Conservation (phyloP, 2,888 invertebrate genomes). For the Eledona agricola region DNA sequence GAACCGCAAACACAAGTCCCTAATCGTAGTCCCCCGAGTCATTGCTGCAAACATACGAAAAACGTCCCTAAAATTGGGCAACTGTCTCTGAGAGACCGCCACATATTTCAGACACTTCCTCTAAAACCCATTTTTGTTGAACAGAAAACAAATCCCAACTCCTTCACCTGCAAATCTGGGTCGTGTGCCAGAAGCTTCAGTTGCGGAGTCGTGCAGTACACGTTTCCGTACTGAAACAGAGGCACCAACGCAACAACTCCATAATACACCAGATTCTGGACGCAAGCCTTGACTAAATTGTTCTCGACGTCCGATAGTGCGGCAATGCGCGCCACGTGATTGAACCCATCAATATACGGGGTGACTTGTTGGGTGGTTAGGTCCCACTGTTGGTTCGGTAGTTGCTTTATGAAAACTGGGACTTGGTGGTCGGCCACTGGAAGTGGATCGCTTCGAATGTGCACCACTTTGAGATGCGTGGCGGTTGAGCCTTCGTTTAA, state of each 20-base stretch:
- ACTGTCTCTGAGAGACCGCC: slow-evolving; percentile 58
- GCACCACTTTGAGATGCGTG: slow-evolving; percentile 88
- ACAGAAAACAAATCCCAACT: background rate
- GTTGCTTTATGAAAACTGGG: slow-evolving; percentile 73
- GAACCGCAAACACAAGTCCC: slow-evolving; percentile 73
- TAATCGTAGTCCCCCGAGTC: slow-evolving; percentile 75
- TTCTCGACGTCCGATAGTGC: slow-evolving; percentile 91
- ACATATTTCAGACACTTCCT: slow-evolving; percentile 58
- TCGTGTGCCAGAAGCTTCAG: slow-evolving; percentile 65
- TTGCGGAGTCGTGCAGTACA: slow-evolving; percentile 70
- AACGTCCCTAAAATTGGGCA: slow-evolving; percentile 67
- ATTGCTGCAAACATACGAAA: slow-evolving; percentile 73
- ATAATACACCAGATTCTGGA: slow-evolving; percentile 89
- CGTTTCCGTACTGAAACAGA: slow-evolving; percentile 73
- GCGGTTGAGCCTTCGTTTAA: slow-evolving; percentile 83
- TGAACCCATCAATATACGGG: slow-evolving; percentile 91
- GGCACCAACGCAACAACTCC: slow-evolving; percentile 70
- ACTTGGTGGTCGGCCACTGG: slow-evolving; percentile 89
- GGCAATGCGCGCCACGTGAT: slow-evolving; percentile 90
- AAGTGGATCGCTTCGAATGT: slow-evolving; percentile 81
- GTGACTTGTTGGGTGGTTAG: slow-evolving; percentile 90
- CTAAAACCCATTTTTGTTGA: slow-evolving; percentile 52
- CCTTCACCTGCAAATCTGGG: slow-evolving; percentile 58
- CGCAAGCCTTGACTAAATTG: slow-evolving; percentile 91
- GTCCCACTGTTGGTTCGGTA: slow-evolving; percentile 80